A percentile compares a stretch with the other conserved stretches of the same genome.
Conservation (phyloP, 2,888 invertebrate species). For the Lordiphosa fenestrarum region DNA sequence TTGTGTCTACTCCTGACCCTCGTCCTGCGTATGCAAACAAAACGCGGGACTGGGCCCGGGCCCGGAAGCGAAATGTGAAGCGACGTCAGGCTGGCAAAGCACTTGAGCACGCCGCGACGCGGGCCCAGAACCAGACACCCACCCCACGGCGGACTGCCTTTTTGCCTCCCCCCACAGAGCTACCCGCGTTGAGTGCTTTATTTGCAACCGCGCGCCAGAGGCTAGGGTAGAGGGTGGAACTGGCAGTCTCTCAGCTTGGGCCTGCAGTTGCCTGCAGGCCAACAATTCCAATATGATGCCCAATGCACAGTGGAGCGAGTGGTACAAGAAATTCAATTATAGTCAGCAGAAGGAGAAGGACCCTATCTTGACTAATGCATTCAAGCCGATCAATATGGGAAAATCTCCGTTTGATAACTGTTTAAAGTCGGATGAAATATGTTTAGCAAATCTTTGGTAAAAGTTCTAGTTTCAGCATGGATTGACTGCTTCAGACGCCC, state of each 20-base stretch:
- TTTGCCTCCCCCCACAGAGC: constrained; percentile 21
- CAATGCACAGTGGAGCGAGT: constrained; percentile 25
- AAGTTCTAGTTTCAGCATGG: too few relatives aligned
- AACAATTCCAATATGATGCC: constrained; percentile 28
- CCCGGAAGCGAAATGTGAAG: constrained; percentile 69
- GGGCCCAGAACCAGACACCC: constrained; percentile 18
- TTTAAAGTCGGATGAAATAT: too few relatives aligned
- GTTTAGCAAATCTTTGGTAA: too few relatives aligned
- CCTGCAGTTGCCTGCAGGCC: constrained; percentile 37
- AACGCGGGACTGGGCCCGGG: constrained; percentile 54
- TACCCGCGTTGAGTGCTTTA: constrained; percentile 47
- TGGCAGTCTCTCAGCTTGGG: constrained; percentile 19
- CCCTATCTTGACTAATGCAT: too few relatives aligned
- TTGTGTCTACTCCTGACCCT: constrained; percentile 26
- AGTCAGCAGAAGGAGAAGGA: too few relatives aligned
- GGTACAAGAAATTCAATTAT: background rate
- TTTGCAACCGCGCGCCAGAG: constrained; percentile 25
- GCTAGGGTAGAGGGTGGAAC: constrained; percentile 15
- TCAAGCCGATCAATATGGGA: too few relatives aligned
- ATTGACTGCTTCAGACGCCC: too few relatives aligned
- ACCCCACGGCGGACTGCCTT: constrained; percentile 3
- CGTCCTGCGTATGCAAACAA: constrained; percentile 72
- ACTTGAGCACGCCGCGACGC: constrained; percentile 66
- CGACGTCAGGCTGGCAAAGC: constrained; percentile 40
- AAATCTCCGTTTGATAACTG: too few relatives aligned